These are phyloP conservation scores for Saxidomus purpurata DNA, from an alignment of 1,140 invertebrate species.

Conservation along the genomic window DNA sequence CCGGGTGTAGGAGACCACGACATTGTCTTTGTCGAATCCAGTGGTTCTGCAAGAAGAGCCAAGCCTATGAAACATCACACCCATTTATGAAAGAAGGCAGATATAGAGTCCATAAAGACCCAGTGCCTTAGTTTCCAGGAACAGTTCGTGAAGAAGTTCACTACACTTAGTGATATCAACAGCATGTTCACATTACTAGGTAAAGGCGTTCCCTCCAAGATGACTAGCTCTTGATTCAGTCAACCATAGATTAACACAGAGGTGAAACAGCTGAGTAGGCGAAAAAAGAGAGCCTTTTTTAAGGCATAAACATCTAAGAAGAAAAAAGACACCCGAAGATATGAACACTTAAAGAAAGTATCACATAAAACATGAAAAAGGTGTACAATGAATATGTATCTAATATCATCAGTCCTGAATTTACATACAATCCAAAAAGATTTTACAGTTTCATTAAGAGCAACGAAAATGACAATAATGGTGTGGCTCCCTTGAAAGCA, in stretches of 20 bases:
- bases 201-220: slow-evolving; percentile 30
- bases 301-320: background rate
- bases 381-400: slow-evolving; percentile 39
- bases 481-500: slow-evolving; percentile 20
- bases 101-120: background rate
- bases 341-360: background rate
- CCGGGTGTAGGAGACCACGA: slow-evolving; percentile 32
- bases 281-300: background rate
- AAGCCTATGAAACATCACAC: slow-evolving; percentile 16
- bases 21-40: slow-evolving; percentile 41
- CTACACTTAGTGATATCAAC: slow-evolving; percentile 13
- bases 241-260: slow-evolving; percentile 37
- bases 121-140: background rate
- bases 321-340: slow-evolving; percentile 14
- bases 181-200: slow-evolving; percentile 6
- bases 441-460: slow-evolving; percentile 42
- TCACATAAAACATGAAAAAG: background rate
- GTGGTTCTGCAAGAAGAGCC: slow-evolving; percentile 30
- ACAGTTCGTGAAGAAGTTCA: background rate
- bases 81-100: slow-evolving; percentile 42
- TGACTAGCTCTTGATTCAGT: background rate
- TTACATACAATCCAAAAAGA: slow-evolving; percentile 3
- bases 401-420: slow-evolving; percentile 39
- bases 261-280: background rate
- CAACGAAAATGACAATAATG: slow-evolving; percentile 27